Base-by-base conservation (phyloP, 1,140 invertebrate species). In the Tetramorium simillimum region DNA sequence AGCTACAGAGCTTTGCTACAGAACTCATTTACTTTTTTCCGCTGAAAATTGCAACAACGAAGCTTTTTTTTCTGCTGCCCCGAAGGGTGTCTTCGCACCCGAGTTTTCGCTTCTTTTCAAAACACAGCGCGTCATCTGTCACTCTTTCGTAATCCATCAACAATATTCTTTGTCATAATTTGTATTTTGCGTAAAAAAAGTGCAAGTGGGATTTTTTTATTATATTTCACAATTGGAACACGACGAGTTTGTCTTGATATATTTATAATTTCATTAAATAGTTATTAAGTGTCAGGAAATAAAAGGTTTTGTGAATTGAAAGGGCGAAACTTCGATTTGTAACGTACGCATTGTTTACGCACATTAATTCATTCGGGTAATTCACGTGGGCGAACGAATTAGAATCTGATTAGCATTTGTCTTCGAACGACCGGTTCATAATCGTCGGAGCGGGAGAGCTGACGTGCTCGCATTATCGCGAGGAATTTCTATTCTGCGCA, bases 401-500 rank as follows among this genome's bases (percentile, higher is more conserved):
- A 89, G 76, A 92, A 89, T 90, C 87, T 92, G 92, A 93, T 94
- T 93, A 93, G 88, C 86, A 91, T 91, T 89, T 85, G 88, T 90
- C 90, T 89, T 58, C 86, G 87, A 90, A 75, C 86, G 56, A 28
- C 51, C 51, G 77, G 81, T 86, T 86, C 53, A 87, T 92, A 92
- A 92, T 93, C 91, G 89, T 70, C 78, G 86, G 85, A 81, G 62
- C 88, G 89, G 89, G 73, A 63, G 46, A 58, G 40, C 56, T 85
- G 89, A 91, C 88, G 58, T 43, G 76, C 65, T 87, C 70, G 88
- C 65, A 89, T 92, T 84, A 76, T 88, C 81, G 63, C 76, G 69
- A 88, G 33, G 63, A 85, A 91, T 90, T 90, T 91, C 89, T 89
- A 95, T 95, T 95, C 90, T 94, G 76, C 69, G 80, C n/a, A 84